Base-by-base conservation (phyloP, 2,888 invertebrate species). In the Prosapia bicincta region DNA sequence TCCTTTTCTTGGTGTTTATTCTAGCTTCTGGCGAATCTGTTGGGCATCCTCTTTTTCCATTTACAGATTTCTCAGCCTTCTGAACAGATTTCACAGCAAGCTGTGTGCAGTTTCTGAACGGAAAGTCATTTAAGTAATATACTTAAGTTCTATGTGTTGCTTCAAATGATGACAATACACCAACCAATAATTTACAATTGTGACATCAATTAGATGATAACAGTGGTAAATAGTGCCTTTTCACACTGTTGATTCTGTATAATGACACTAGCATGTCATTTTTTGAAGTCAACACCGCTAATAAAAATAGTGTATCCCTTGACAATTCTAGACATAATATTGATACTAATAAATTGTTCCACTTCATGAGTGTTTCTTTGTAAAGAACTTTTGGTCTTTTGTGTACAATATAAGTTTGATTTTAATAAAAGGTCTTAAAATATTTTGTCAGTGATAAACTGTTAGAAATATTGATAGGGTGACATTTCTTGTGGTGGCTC, bases 221-320 rank as follows among this genome's bases (percentile, higher is more conserved):
- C 80, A n/a, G 77, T 80, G 80, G 80, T 74, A 80, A 79, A 72
- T 81, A 81, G 24, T 74, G 76, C 67, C 80, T 80, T 25, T 77
- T 79, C 10, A 77, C 80, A 67, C 79, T 71, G 10, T 79, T 71
- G 81, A 81, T 65, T 69, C 80, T 72, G 15, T 78, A 75, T 80
- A 81, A 81, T 20, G 74, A 73, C 71, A 81, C 80, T 25, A 80
- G 80, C 71, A 81, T 77, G n/a, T 74, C 74, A 25, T 78, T 20
- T 76, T 69, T 79, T 72, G 79, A 69, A 26, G 79, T 80, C 66
- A 75, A 78, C 25, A 76, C 54, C 13, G 78, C 79, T 80, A 81
- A 81, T n/a, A 74, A 79, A 81, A 80, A 81, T 80, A 32, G 78
- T 32, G 43, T 81, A 80, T 54, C 78, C 79, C 68, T 77, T 72